Percentiles rank a stretch among this genome's conserved stretches.
These are phyloP conservation scores for Uloborus plumipes DNA, from an alignment of 2,888 invertebrate genomes.

Conservation along the genomic window DNA sequence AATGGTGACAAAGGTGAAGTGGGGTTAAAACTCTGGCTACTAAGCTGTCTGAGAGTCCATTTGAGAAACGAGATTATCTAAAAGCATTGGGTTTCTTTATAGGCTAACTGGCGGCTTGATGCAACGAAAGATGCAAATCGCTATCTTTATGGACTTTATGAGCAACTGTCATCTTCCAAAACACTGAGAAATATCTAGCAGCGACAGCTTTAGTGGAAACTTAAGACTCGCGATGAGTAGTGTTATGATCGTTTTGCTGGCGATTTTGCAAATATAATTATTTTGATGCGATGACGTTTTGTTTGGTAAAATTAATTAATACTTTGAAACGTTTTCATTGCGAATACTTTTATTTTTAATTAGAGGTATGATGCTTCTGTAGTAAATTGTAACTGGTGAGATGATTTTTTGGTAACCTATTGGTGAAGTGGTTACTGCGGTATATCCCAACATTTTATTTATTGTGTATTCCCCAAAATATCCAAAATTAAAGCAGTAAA, in stretches of 20 bases:
- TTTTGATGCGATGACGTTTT: conserved; percentile 32
- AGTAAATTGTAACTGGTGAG: no score
- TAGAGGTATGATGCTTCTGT: no score
- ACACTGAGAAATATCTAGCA: conserved; percentile 27
- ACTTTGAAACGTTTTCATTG: not conserved
- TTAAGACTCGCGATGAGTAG: conserved; percentile 36
- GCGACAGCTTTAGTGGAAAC: conserved; percentile 47
- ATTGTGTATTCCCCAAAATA: no score
- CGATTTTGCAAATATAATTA: conserved; percentile 33
- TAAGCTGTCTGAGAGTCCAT: not conserved
- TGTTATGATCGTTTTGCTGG: conserved; percentile 5
- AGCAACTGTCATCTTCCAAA: conserved; percentile 39
- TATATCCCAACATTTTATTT: no score
- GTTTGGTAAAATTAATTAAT: conserved; percentile 34
- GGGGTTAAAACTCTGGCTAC: not conserved
- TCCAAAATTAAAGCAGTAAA: no score
- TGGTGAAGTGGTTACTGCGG: no score
- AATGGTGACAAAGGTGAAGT: not conserved
- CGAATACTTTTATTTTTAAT: no score
- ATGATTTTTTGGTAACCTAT: no score
- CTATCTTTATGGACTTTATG: conserved; percentile 43
- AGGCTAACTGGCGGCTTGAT: conserved; percentile 16
- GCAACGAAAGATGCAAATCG: conserved; percentile 37
- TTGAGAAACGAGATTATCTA: conserved; percentile 21
- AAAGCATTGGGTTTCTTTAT: conserved; percentile 23